Evolutionary conservation across 2,113 vertebrate species (phyloP).

Genomic region (Chaetodon auriga): DNA sequence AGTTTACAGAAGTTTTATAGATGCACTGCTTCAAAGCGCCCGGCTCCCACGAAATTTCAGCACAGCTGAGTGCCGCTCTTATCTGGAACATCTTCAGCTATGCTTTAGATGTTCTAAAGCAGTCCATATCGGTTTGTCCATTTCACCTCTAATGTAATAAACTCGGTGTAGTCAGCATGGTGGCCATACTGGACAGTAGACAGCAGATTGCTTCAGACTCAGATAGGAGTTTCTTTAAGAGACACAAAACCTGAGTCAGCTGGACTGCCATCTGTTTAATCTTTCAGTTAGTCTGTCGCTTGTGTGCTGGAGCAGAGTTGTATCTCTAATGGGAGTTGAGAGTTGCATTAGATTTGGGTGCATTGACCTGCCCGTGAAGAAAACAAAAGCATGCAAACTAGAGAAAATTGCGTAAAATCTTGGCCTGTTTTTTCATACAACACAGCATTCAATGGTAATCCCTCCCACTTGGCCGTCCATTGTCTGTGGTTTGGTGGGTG

Average conservation of each 20-base stretch:
- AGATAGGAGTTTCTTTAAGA: conserved; percentile 30
- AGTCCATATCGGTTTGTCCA: conserved; percentile 51
- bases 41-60: conserved; percentile 46
- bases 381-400: not conserved
- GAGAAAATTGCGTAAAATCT: not conserved
- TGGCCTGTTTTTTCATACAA: conserved; percentile 2
- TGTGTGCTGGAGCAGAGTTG: conserved; percentile 20
- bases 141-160: conserved; percentile 50
- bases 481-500: conserved; percentile 44
- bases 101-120: conserved; percentile 61
- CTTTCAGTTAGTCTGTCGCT: conserved; percentile 8
- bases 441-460: conserved; percentile 9
- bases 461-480: conserved; percentile 22
- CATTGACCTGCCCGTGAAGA: not conserved
- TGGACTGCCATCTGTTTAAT: conserved; percentile 41
- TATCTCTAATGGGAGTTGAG: conserved; percentile 21
- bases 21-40: conserved; percentile 64
- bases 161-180: conserved; percentile 16
- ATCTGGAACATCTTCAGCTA: conserved; percentile 58
- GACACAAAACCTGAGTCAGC: conserved; percentile 24
- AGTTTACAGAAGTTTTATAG: conserved; percentile 73
- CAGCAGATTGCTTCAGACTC: conserved; percentile 46
- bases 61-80: conserved; percentile 47
- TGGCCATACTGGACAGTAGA: conserved; percentile 32
- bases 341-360: not conserved